A percentile compares a stretch with the other conserved stretches of the same genome.
Conservation (phyloP, 2,113 vertebrate genomes). For the Cichladusa arquata region DNA sequence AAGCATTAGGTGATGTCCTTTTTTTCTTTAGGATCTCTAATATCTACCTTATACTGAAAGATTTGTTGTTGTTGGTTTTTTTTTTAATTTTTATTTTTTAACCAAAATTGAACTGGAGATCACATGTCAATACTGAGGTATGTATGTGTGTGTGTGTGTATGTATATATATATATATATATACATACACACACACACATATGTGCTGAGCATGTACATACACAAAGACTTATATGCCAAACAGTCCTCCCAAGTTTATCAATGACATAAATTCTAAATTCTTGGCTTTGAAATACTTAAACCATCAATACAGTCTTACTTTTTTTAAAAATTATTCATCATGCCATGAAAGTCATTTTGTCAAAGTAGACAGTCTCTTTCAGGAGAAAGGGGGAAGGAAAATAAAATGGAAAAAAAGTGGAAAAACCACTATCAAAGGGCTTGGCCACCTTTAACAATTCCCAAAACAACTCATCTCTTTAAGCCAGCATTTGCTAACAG, state of each 20-base stretch:
- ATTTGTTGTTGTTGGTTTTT: neutral
- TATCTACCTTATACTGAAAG: neutral
- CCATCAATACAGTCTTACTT: neutral
- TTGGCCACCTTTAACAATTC: slow-evolving; percentile 10
- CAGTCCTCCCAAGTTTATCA: neutral
- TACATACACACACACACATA: no score
- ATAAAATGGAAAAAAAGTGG: neutral
- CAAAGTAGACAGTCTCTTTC: neutral
- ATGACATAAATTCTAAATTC: neutral
- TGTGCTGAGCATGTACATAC: neutral
- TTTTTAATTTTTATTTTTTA: neutral
- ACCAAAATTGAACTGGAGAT: neutral
- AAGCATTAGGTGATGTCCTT: neutral
- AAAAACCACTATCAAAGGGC: neutral
- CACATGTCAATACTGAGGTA: neutral
- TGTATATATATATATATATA: no score
- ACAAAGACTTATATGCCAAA: neutral
- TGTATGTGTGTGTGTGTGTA: no score
- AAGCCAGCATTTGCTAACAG: neutral
- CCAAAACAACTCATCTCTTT: neutral
- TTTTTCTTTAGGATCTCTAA: neutral
- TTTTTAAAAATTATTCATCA: neutral
- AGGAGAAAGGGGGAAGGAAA: neutral
- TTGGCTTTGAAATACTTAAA: slow-evolving; percentile 28
- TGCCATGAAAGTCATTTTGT: neutral